Evolutionary conservation across 1,140 invertebrate genomes (phyloP), one percentile per base, ranked within the genome.

Genomic region (Melanaphis sacchari): DNA sequence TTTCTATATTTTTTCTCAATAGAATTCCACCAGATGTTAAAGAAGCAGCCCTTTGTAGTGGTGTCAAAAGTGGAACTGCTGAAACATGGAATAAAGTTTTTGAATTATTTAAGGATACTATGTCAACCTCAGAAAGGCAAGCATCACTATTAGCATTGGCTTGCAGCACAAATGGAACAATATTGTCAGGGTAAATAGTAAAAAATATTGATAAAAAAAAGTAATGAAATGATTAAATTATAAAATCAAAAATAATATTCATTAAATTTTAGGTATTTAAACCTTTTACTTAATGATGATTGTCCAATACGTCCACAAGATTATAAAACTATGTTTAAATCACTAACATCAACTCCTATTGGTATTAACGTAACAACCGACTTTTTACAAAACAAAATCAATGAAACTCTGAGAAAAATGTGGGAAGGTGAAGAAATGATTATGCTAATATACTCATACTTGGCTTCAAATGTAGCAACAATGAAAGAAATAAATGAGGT

Each of bases 21-120:
- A 94, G 94, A 54, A 93, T 94, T 31, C 66, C 66, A 6, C 91
- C 94, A 26, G 93, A 94, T 41, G 94, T 94, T 52, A 94, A 94
- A 81, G 92, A 94, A 81, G 91, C 94, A 22, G 84, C 90, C 0
- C 49, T 94, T 0, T 94, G 94, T 92, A 91, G 59, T 81, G 93
- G 93, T 43, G 41, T 94, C 7, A 93, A 66, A 93, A 52, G 49
- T 76, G 94, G 93, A 59, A 81, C 43, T 36, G 38, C 91, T 54
- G 49, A 43, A 31, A 66, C 90, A 87, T 94, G 94, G 94, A 94
- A 94, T 24, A 46, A 21, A 21, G 91, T 94, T 52, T 94, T 93
- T 94, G 26, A 94, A 5, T 94, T 94, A 90, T 94, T 93, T 52
- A 31, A 76, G 1, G 91, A 90, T 24, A 93, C 94, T 8, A 40